Evolutionary conservation across 2,113 vertebrate species (phyloP).

Genomic region (Ivindomyrus marchei): DNA sequence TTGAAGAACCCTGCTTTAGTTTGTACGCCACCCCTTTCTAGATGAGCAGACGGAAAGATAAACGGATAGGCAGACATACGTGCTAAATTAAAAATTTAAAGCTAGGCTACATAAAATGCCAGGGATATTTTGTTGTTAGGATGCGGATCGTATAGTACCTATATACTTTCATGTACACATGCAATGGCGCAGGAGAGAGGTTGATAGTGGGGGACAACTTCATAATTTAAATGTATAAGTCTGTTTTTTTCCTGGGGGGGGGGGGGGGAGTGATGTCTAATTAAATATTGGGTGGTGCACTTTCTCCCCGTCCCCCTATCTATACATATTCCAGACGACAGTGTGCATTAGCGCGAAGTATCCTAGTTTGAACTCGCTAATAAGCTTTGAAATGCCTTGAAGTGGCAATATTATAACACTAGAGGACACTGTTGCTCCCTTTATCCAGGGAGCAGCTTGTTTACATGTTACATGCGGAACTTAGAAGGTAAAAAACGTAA

Average conservation of each 20-base stretch:
- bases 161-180: background rate
- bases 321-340: background rate
- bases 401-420: background rate
- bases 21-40: background rate
- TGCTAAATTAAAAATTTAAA: background rate
- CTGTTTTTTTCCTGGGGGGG: no score
- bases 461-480: background rate
- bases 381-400: background rate
- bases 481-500: background rate
- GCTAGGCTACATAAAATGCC: background rate
- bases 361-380: background rate
- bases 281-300: background rate
- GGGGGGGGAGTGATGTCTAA: background rate
- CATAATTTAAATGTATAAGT: background rate
- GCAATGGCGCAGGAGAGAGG: background rate
- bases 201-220: background rate
- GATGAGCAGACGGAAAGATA: background rate
- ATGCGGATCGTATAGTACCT: background rate
- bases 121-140: background rate
- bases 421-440: conserved; percentile 2
- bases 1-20: no score
- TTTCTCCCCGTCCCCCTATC: background rate
- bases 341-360: background rate
- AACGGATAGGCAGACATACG: background rate
- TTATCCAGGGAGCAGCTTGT: background rate